Evolutionary conservation across 2,797 vertebrate genomes (phyloP).

Genomic region (Chrosomus eos): DNA sequence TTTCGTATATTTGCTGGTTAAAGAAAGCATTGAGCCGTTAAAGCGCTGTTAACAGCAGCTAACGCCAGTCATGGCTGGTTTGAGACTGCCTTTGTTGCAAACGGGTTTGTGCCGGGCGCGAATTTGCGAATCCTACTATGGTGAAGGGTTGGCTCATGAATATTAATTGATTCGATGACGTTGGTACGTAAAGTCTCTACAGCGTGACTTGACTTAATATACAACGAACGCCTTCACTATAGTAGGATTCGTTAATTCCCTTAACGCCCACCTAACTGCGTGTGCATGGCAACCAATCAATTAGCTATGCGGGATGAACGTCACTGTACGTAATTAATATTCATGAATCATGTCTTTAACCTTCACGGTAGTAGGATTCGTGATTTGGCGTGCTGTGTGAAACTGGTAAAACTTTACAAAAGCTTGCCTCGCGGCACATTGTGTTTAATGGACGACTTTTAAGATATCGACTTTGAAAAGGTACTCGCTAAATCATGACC

Average conservation of each 20-base stretch:
- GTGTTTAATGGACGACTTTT: not conserved
- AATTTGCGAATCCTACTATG: constrained; percentile 21
- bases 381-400: not conserved
- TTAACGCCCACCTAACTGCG: not conserved
- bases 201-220: not conserved
- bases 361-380: not conserved
- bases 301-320: not conserved
- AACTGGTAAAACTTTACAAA: constrained; percentile 38
- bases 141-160: not conserved
- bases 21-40: not conserved
- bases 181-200: not conserved
- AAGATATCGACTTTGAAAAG: not conserved
- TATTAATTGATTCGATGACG: not conserved
- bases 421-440: not conserved
- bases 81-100: constrained; percentile 52
- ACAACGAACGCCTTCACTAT: not conserved
- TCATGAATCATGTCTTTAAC: not conserved
- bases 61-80: constrained; percentile 55
- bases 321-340: constrained; percentile 24
- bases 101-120: constrained; percentile 26
- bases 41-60: constrained; percentile 20
- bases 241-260: not conserved
- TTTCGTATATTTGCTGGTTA: not conserved
- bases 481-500: not conserved
- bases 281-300: constrained; percentile 13